These are phyloP conservation scores for Poicephalus gulielmi DNA, from an alignment of 2,113 vertebrate genomes.

Conservation along the genomic window DNA sequence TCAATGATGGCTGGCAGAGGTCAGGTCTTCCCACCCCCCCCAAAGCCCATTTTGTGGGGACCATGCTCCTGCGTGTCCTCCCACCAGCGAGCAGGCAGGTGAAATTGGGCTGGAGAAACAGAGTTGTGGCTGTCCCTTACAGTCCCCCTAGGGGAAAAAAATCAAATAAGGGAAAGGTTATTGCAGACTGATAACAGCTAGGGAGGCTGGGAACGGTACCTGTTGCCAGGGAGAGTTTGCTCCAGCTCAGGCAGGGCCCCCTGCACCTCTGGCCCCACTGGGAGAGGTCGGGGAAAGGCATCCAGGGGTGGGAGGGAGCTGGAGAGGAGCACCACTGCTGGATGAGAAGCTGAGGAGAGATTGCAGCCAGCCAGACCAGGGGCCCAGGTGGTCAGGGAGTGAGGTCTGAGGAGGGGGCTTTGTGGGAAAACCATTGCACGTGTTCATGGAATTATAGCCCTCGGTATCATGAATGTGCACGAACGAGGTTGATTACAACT, in stretches of 20 bases:
- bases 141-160: not conserved
- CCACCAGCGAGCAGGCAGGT: accelerated
- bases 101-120: not conserved
- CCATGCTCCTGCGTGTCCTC: accelerated
- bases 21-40: not conserved
- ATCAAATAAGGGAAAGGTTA: constrained; percentile 45
- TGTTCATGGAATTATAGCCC: not conserved
- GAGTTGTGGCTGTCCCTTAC: not conserved
- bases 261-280: not conserved
- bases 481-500: not conserved
- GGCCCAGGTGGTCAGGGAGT: not conserved
- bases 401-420: not conserved
- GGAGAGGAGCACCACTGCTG: accelerated
- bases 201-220: not conserved
- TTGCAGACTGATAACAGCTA: constrained; percentile 37
- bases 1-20: not conserved
- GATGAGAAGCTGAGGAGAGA: constrained; percentile 2
- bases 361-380: not conserved
- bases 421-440: not conserved
- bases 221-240: constrained; percentile 37
- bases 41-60: accelerated
- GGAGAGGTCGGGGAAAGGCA: not conserved
- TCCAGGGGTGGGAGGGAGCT: not conserved
- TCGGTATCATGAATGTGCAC: accelerated
- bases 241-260: not conserved